These are phyloP conservation scores for Ochotona curzoniae DNA, from an alignment of 2,113 vertebrate genomes.

Conservation along the genomic window DNA sequence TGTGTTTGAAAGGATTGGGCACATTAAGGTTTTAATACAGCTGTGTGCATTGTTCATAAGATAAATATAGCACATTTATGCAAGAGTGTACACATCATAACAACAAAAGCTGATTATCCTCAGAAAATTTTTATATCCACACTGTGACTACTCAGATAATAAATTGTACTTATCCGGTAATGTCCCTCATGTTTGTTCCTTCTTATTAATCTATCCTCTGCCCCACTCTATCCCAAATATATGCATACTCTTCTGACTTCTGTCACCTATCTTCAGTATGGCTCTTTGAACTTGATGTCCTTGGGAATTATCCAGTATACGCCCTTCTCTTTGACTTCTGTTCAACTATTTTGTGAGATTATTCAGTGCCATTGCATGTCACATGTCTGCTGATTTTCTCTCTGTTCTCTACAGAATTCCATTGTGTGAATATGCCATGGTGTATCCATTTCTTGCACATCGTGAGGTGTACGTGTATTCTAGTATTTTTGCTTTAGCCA, in stretches of 20 bases:
- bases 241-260: neutral
- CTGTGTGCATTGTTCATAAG: neutral
- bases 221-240: neutral
- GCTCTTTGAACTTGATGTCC: neutral
- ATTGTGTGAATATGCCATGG: neutral
- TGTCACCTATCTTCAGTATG: neutral
- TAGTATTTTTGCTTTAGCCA: neutral
- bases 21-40: slow-evolving; percentile 16
- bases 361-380: neutral
- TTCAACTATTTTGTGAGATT: neutral
- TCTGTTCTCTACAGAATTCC: neutral
- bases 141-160: neutral
- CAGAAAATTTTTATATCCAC: neutral
- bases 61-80: too few species aligned
- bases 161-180: neutral
- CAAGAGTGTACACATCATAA: neutral
- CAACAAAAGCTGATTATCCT: neutral
- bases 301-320: neutral
- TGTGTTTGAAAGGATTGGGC: neutral
- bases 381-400: neutral
- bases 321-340: neutral
- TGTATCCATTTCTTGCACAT: neutral
- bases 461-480: neutral
- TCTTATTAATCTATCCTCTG: neutral
- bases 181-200: neutral